Base-by-base conservation (phyloP, 1,140 invertebrate species). In the Linepithema humile region DNA sequence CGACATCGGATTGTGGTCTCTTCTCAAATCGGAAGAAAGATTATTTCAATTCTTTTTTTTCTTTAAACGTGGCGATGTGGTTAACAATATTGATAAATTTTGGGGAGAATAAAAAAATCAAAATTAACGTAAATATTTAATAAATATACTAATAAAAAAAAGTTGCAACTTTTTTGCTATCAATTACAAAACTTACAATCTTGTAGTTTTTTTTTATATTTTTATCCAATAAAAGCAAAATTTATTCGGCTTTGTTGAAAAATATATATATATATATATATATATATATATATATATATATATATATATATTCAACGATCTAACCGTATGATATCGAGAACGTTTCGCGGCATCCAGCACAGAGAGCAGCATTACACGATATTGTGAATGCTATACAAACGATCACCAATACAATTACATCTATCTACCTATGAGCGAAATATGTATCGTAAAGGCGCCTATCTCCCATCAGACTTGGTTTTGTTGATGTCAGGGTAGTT, bases 401-500 rank as follows among this genome's bases (percentile, higher is more conserved):
- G 23, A 35, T 35, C 35, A 65, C 64, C 65, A 80, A 80, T 35
- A 70, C 75, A 80, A 80, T 80, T 32, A 69, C 48, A 40, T 1
- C 10, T n/a, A 69, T 53, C 23, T 45, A 12, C 65, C 59, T 35
- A 48, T 26, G 53, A 69, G 62, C 62, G 60, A 64, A 20, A 64
- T 69, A 72, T 77, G 53, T 77, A 64, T 86, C 82, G 85, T 80
- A 86, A 85, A 85, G 64, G 70, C 73, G 70, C 78, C 85, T 85
- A 84, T 86, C 85, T 84, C 74, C 85, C 72, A 85, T 84, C 84
- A 82, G 82, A 75, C 84, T 48, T 85, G 53, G 72, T 80, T 67
- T 78, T 83, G 83, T 85, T 78, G 83, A 84, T 83, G 83, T 85
- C 83, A 84, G 78, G 57, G 65, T 73, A 84, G 83, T 85, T 85